A percentile compares a stretch with the other conserved stretches of the same genome.
Conservation (phyloP, 2,888 invertebrate genomes). For the Helicoverpa assulta region DNA sequence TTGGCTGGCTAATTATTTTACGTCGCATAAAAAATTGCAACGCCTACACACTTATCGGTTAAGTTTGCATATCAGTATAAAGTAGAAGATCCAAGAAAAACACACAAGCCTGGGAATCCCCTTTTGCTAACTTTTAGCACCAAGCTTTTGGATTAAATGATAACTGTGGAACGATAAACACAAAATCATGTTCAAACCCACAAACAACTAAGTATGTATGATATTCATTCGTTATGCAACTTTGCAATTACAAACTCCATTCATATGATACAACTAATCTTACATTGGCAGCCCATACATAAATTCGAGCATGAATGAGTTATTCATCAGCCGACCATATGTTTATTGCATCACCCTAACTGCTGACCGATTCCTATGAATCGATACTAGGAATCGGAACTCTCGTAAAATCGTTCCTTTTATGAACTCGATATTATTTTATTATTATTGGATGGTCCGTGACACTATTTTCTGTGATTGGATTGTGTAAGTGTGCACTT, state of each 20-base stretch:
- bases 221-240: background rate
- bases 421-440: constrained; percentile 39
- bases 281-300: constrained; percentile 41
- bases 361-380: constrained; percentile 43
- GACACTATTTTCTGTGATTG: constrained; percentile 36
- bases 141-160: background rate
- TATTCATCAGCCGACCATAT: constrained; percentile 49
- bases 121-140: too few species aligned
- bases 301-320: constrained; percentile 47
- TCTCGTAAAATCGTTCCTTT: constrained; percentile 46
- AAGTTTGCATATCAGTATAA: background rate
- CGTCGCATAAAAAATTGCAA: too few species aligned
- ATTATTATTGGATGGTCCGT: constrained; percentile 43
- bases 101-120: background rate
- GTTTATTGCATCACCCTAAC: constrained; percentile 39
- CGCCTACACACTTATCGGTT: too few species aligned
- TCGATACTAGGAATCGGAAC: constrained; percentile 36
- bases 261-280: constrained; percentile 19
- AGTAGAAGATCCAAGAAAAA: background rate
- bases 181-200: background rate
- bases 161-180: background rate
- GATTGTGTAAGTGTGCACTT: constrained; percentile 27
- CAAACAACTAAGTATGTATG: background rate
- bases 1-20: background rate
- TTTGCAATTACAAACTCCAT: constrained; percentile 2